Percentiles rank a stretch among this genome's conserved stretches.
Evolutionary conservation across 2,113 vertebrate species (phyloP).

Genomic region (Carassius auratus): DNA sequence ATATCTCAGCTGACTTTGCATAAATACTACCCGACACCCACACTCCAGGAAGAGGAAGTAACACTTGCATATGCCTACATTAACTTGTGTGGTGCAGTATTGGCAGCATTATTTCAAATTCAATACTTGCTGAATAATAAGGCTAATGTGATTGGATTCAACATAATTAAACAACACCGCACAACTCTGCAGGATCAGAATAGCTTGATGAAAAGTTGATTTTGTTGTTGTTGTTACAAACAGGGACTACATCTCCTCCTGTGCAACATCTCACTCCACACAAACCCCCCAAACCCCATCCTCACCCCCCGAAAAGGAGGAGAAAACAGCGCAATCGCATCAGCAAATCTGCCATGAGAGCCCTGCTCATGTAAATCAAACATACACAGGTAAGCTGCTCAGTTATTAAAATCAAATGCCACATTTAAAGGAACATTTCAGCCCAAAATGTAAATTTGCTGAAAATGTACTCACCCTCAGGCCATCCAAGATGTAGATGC

Average conservation of each 20-base stretch:
- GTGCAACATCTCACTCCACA: slow-evolving; percentile 37
- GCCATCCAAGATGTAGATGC: not conserved
- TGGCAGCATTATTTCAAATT: not conserved
- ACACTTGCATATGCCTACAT: not conserved
- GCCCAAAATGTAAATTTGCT: not conserved
- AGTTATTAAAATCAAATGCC: not conserved
- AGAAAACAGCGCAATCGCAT: slow-evolving; percentile 77
- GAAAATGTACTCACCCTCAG: not conserved
- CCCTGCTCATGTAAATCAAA: slow-evolving; percentile 75
- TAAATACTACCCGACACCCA: not conserved
- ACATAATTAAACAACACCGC: not conserved
- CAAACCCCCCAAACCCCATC: slow-evolving; percentile 48
- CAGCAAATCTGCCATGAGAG: slow-evolving; percentile 81
- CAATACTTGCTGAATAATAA: not conserved
- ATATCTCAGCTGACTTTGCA: not conserved
- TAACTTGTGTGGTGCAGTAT: not conserved
- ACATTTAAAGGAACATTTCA: not conserved
- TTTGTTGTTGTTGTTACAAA: not conserved
- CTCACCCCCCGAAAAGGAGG: slow-evolving; percentile 60
- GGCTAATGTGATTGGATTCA: not conserved
- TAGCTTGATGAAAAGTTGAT: not conserved
- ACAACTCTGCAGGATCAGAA: not conserved
- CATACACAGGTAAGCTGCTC: not conserved
- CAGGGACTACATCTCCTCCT: slow-evolving; percentile 61
- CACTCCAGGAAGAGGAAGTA: not conserved